Conservation (phyloP, 92 coral and sea anemone genomes). For the Epizoanthus stellaris region DNA sequence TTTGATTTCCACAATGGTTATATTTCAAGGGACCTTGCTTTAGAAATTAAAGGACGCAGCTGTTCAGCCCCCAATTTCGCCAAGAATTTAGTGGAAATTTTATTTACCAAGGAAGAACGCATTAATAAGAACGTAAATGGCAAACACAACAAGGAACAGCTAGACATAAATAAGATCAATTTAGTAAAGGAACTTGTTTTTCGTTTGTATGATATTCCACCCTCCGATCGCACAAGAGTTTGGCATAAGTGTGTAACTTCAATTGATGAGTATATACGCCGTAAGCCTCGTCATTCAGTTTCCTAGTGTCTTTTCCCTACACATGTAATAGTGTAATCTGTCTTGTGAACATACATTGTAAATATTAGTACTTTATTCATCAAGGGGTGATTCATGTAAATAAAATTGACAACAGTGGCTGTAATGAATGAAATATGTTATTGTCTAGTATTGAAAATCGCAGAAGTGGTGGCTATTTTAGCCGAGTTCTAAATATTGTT, state of each 20-base stretch:
- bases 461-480: no score
- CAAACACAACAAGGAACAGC: not conserved
- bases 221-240: not conserved
- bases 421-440: no score
- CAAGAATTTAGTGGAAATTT: not conserved
- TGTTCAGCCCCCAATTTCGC: conserved; percentile 11
- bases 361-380: no score
- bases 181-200: not conserved
- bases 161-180: not conserved
- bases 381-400: no score
- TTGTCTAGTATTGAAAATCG: no score
- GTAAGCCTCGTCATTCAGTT: not conserved
- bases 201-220: not conserved
- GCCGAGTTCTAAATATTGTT: no score
- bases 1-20: not conserved
- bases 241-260: not conserved
- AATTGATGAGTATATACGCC: not conserved
- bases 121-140: not conserved
- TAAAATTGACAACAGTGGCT: no score
- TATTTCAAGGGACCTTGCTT: not conserved
- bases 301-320: no score
- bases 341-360: no score
- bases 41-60: conserved; percentile 25
- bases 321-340: no score
- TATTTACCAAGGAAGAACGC: conserved; percentile 10